These are phyloP conservation scores for Shinisaurus crocodilurus DNA, from an alignment of 2,113 vertebrate genomes.

Conservation along the genomic window DNA sequence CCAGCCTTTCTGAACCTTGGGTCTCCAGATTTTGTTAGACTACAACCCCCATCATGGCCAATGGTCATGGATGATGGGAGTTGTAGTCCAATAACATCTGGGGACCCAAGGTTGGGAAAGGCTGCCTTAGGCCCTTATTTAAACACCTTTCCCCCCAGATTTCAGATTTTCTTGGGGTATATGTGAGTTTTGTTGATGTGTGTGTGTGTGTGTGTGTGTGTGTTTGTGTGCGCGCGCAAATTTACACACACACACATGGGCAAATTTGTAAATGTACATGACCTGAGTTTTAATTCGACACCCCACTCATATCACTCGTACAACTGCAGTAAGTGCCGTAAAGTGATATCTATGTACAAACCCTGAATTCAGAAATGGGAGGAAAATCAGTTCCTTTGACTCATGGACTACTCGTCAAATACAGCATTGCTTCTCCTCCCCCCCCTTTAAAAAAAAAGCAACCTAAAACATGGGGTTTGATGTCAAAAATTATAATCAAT, in stretches of 20 bases:
- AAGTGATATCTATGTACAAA: not conserved
- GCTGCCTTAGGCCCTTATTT: not conserved
- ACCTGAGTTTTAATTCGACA: not conserved
- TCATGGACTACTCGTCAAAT: not conserved
- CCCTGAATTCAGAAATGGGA: not conserved
- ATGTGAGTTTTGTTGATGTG: not conserved
- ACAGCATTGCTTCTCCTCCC: not conserved
- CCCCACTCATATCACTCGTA: not conserved
- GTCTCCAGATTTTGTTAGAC: not conserved
- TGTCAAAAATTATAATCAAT: conserved; percentile 51
- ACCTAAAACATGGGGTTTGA: not conserved
- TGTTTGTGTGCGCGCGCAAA: no score
- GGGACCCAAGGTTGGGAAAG: not conserved
- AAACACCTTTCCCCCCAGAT: not conserved
- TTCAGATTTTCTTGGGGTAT: not conserved
- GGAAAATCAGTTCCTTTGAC: not conserved
- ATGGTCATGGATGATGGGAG: not conserved
- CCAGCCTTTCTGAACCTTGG: not conserved
- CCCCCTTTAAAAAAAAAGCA: not conserved
- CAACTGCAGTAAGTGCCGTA: not conserved
- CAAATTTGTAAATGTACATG: not conserved
- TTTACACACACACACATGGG: no score
- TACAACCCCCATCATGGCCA: not conserved
- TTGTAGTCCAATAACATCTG: no score
- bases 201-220: no score